A percentile compares a stretch with the other conserved stretches of the same genome.
These are phyloP conservation scores for Xyliphius kryptos DNA, from an alignment of 2,113 vertebrate genomes.

Conservation along the genomic window DNA sequence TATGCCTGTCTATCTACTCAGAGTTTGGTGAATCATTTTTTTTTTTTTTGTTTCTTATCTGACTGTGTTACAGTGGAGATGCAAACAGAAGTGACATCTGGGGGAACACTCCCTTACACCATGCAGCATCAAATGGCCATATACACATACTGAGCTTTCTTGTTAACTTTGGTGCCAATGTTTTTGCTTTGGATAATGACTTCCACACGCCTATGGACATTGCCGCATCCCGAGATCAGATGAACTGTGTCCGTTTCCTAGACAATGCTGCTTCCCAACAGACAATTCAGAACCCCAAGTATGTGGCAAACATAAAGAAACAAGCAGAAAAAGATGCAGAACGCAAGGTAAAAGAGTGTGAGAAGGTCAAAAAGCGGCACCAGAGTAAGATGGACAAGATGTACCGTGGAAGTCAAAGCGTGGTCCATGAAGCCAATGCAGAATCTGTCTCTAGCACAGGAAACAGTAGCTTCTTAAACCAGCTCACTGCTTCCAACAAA, in stretches of 20 bases:
- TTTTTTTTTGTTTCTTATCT: background rate
- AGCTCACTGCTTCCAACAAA: constrained; percentile 55
- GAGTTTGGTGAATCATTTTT: too few relatives aligned
- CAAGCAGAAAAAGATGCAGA: constrained; percentile 77
- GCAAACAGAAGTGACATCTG: constrained; percentile 90
- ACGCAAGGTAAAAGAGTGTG: constrained; percentile 76
- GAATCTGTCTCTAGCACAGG: constrained; percentile 46
- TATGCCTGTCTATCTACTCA: too few relatives aligned
- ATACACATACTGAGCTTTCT: constrained; percentile 81
- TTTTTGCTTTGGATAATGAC: constrained; percentile 87
- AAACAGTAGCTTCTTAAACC: constrained; percentile 47
- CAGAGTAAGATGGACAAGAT: constrained; percentile 79
- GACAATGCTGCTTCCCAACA: constrained; percentile 76
- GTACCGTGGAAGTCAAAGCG: constrained; percentile 48
- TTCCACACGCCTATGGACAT: constrained; percentile 82
- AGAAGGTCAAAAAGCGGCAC: constrained; percentile 81
- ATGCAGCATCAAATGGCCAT: constrained; percentile 81
- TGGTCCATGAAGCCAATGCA: constrained; percentile 46
- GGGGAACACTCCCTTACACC: constrained; percentile 91
- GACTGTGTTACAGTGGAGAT: constrained; percentile 71
- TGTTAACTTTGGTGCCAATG: constrained; percentile 84
- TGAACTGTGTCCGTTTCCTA: constrained; percentile 78
- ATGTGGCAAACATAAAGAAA: constrained; percentile 73
- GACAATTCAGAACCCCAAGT: constrained; percentile 71
- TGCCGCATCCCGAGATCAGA: constrained; percentile 75